These are phyloP conservation scores for Homarus americanus DNA, from an alignment of 1,140 invertebrate species.

Conservation along the genomic window DNA sequence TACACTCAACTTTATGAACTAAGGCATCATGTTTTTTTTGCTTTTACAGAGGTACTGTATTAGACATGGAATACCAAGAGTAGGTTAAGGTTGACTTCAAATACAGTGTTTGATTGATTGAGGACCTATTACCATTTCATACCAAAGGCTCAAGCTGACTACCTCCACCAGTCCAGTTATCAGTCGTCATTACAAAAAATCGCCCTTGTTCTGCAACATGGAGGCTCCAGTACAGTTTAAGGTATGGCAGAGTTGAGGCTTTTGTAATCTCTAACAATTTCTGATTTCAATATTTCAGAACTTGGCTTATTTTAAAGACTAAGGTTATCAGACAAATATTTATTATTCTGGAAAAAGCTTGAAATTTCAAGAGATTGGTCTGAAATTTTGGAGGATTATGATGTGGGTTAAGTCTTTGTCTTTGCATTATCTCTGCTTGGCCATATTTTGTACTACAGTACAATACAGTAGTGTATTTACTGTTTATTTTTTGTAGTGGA, in stretches of 20 bases:
- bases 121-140: conserved; percentile 13
- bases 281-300: too few species aligned
- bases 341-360: too few species aligned
- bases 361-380: background rate
- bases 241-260: too few species aligned
- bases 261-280: too few species aligned
- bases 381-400: too few species aligned
- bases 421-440: too few species aligned
- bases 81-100: conserved; percentile 8
- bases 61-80: background rate
- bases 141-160: conserved; percentile 5
- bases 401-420: too few species aligned
- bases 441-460: too few species aligned
- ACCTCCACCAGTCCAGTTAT: background rate
- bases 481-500: too few species aligned
- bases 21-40: background rate
- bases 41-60: conserved; percentile 2
- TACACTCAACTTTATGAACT: background rate
- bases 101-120: conserved; percentile 10
- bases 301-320: too few species aligned
- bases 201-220: background rate
- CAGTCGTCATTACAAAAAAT: background rate
- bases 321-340: too few species aligned
- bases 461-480: too few species aligned
- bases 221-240: background rate